Evolutionary conservation across 2,797 vertebrate species (phyloP), one percentile per base, ranked within the genome.

Genomic region (Sylvia borin): DNA sequence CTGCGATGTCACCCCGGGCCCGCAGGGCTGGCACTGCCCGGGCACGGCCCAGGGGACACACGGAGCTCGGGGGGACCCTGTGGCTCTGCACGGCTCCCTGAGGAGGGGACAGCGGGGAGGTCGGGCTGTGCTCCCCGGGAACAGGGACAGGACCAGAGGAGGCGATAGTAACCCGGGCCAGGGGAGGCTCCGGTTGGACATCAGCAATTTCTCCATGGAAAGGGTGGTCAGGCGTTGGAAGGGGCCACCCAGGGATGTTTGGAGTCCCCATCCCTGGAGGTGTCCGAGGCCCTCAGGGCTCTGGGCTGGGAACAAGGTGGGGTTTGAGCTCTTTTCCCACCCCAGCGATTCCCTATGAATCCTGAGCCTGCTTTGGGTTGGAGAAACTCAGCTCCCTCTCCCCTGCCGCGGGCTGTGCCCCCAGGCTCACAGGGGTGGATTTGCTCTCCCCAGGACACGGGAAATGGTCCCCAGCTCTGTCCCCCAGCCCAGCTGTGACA

Each of bases 201-300:
- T 0, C 24, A 26, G 53, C n/a, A 47, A 80, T 73, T 88, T 53
- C 24, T 4, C 16, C 1, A 10, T 4, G 64, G 34, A 17, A 7
- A 17, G 13, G 1, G 6, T 2, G 0, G 3, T 38, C 38, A 40
- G 45, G 1, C 13, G 1, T 1, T 26, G 68, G 19, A 3, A 43
- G 2, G 57, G 12, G 42, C 32, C 3, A 5, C 38, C 19, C 85
- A 2, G 85, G 36, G 38, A 13, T 11, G 13, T 38, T 7, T 53
- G 68, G 29, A 31, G n/a, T 32, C 0, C 34, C 53, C 47, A 31
- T 29, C 29, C 47, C 25, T 31, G 61, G 25, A 31, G 29, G 12
- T 22, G 61, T 6, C 53, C 61, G 2, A 4, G 61, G 67, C 40
- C 34, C 40, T 60, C 29, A 2, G 76, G 1, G 53, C 60, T 17